Evolutionary conservation across 2,113 vertebrate genomes (phyloP).

Genomic region (Mus pahari): DNA sequence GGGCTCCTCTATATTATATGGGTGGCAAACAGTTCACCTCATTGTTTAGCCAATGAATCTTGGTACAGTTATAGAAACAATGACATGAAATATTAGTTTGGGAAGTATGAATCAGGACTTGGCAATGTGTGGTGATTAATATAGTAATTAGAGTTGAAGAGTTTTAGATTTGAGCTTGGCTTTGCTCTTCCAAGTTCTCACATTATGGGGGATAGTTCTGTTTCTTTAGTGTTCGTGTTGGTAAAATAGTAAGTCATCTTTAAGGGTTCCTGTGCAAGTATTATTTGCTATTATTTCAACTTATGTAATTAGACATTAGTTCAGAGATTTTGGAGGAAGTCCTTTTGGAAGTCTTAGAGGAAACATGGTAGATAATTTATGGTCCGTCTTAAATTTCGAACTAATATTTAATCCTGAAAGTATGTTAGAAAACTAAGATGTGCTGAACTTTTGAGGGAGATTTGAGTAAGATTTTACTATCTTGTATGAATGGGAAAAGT

Average conservation of each 20-base stretch:
- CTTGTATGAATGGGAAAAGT: not conserved
- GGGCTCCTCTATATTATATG: not conserved
- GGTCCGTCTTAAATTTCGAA: not conserved
- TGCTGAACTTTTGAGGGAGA: not conserved
- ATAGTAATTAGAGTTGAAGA: not conserved
- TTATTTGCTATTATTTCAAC: slow-evolving; percentile 23
- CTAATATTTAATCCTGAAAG: not conserved
- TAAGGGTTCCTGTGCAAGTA: not conserved
- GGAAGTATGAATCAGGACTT: not conserved
- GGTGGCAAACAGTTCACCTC: not conserved
- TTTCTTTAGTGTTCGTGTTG: not conserved
- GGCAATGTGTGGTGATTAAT: not conserved
- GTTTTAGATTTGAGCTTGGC: not conserved
- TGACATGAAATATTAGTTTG: not conserved
- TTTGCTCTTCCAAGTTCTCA: not conserved
- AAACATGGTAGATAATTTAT: not conserved
- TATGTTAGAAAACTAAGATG: slow-evolving; percentile 1
- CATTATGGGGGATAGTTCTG: not conserved
- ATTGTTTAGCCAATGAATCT: slow-evolving; percentile 39
- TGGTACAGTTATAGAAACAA: not conserved
- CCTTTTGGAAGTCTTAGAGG: not conserved
- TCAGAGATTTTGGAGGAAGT: slow-evolving; percentile 8
- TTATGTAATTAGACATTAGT: not conserved
- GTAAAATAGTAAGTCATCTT: not conserved
- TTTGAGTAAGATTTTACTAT: slow-evolving; percentile 2